phyloP scores from a whole-genome alignment of 2,113 vertebrate species.

The Ptychochromis oligacanthus region DNA sequence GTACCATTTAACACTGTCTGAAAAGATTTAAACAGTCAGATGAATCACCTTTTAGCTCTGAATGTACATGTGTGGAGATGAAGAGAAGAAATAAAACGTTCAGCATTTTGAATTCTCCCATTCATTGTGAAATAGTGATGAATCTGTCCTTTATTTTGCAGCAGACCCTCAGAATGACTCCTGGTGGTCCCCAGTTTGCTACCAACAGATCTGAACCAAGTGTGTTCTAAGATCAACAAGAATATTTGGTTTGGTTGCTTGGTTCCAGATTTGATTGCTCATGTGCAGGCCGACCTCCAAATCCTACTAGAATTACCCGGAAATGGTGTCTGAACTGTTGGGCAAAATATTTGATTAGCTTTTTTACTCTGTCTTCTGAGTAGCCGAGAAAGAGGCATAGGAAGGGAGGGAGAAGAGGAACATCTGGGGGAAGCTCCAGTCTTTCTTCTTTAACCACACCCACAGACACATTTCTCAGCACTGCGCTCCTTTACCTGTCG shows the following conservation, averaged over 20 bases:
- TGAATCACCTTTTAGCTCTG: no score
- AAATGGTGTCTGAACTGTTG: neutral
- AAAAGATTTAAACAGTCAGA: neutral
- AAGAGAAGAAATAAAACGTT: neutral
- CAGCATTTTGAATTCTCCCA: neutral
- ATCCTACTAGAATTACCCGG: neutral
- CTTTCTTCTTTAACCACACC: slow-evolving; percentile 62
- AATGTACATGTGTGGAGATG: neutral
- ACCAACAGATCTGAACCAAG: neutral
- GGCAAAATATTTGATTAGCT: neutral
- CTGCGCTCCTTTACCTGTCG: slow-evolving; percentile 51
- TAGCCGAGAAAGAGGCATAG: neutral
- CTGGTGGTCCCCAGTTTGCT: neutral
- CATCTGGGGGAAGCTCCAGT: slow-evolving; percentile 29
- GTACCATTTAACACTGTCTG: fast-evolving
- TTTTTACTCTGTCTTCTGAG: neutral
- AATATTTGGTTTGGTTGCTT: neutral
- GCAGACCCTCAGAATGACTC: neutral
- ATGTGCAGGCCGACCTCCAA: neutral
- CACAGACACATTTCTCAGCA: slow-evolving; percentile 54
- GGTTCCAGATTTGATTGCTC: neutral
- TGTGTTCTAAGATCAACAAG: neutral
- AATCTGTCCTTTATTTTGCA: neutral
- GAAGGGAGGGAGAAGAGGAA: neutral
- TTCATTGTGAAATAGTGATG: neutral